Percentiles rank a stretch among this genome's conserved stretches.
These are phyloP conservation scores for Anableps anableps DNA, from an alignment of 2,797 vertebrate species.

Conservation along the genomic window DNA sequence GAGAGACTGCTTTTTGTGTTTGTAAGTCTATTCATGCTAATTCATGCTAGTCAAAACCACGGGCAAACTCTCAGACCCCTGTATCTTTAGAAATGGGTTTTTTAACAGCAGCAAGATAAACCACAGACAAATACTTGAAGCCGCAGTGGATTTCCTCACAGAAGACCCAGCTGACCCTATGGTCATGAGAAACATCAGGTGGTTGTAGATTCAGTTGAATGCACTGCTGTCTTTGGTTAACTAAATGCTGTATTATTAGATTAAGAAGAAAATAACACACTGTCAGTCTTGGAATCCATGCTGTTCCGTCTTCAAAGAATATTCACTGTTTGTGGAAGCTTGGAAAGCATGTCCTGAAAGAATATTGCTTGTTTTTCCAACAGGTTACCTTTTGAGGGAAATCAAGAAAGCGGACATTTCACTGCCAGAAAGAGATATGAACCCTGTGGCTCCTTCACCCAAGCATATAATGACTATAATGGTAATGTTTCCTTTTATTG, in stretches of 20 bases:
- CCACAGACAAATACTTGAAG: not conserved
- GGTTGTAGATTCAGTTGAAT: slow-evolving; percentile 48
- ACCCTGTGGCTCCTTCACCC: slow-evolving; percentile 90
- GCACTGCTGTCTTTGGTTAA: slow-evolving; percentile 15
- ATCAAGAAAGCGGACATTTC: slow-evolving; percentile 92
- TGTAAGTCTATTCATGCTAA: not conserved
- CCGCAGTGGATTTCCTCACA: slow-evolving; percentile 10
- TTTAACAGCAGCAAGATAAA: not conserved
- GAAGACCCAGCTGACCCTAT: slow-evolving; percentile 12
- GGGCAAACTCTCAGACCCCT: not conserved
- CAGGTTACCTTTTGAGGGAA: slow-evolving; percentile 94
- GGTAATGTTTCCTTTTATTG: slow-evolving; percentile 76
- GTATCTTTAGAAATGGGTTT: not conserved
- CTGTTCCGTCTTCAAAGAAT: not conserved
- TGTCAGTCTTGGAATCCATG: slow-evolving; percentile 11
- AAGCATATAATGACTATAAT: slow-evolving; percentile 94
- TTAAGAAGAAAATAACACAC: slow-evolving; percentile 30
- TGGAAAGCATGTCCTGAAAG: not conserved
- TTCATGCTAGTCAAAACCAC: not conserved
- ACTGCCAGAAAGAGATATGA: slow-evolving; percentile 89
- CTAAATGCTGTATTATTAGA: slow-evolving; percentile 42
- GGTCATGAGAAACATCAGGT: slow-evolving; percentile 66
- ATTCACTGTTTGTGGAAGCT: not conserved
- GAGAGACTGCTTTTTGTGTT: not conserved
- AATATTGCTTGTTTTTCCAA: slow-evolving; percentile 23